Conservation (phyloP, 1,140 invertebrate species). For the Melipona quadrifasciata region DNA sequence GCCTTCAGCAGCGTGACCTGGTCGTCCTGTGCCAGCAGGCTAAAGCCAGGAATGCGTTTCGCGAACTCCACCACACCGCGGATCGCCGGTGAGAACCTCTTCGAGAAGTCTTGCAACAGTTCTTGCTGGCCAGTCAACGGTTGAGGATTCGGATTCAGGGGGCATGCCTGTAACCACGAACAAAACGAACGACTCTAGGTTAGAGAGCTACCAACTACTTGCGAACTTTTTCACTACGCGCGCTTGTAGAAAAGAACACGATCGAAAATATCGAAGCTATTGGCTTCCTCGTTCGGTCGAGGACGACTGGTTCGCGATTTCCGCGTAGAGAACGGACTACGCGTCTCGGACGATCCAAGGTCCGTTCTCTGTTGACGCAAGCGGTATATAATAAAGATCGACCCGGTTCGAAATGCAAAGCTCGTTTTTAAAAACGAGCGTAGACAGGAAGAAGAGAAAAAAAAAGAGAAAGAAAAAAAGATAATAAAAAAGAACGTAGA, state of each 20-base stretch:
- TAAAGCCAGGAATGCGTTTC: conserved; percentile 98
- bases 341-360: conserved; percentile 45
- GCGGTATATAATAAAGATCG: conserved; percentile 18
- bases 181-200: conserved; percentile 3
- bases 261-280: not conserved
- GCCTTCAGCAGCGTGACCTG: conserved; percentile 98
- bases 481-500: not conserved
- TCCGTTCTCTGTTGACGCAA: conserved; percentile 38
- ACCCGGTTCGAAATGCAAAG: conserved; percentile 14
- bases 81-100: conserved; percentile 96
- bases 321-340: conserved; percentile 55
- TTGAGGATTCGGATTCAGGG: conserved; percentile 95
- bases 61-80: conserved; percentile 98
- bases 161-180: conserved; percentile 91
- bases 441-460: conserved; percentile 11
- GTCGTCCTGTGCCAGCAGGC: conserved; percentile 96
- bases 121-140: conserved; percentile 90
- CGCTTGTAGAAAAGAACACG: not conserved
- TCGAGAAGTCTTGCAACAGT: conserved; percentile 92
- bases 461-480: not conserved
- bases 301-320: conserved; percentile 65
- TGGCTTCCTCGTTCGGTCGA: conserved; percentile 56
- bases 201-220: not conserved
- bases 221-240: too few relatives aligned
- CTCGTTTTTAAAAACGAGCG: not conserved